phyloP scores from a whole-genome alignment of 1,140 invertebrate species.

The Capitella teleta region DNA sequence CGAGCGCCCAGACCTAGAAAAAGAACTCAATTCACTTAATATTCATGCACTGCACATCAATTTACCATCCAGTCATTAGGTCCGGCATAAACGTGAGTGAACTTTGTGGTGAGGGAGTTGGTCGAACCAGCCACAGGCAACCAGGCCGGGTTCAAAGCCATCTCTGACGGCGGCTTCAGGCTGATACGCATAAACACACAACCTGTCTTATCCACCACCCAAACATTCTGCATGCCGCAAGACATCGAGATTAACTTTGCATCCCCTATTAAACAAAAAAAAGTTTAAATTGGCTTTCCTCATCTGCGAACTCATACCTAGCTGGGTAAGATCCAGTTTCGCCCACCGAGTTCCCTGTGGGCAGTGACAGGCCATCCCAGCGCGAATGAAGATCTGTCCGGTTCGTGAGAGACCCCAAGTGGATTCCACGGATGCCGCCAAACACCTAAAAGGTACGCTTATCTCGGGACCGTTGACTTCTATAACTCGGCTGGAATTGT shows the following conservation, averaged over 20 bases:
- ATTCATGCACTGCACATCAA: not conserved
- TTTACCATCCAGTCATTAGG: constrained; percentile 44
- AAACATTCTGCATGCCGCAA: constrained; percentile 45
- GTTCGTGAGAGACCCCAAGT: constrained; percentile 43
- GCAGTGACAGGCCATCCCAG: constrained; percentile 36
- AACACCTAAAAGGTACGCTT: constrained; percentile 14
- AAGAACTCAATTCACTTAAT: not conserved
- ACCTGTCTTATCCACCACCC: constrained; percentile 46
- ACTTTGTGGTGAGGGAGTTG: not conserved
- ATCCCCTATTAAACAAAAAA: constrained; percentile 26
- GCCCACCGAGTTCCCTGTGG: constrained; percentile 41
- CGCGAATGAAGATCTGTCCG: constrained; percentile 42
- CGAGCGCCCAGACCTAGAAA: constrained; percentile 46
- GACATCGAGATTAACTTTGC: constrained; percentile 40
- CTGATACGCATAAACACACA: constrained; percentile 46
- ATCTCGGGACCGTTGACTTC: constrained; percentile 12
- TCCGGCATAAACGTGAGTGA: constrained; percentile 44
- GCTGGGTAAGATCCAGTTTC: constrained; percentile 40
- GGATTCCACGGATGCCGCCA: constrained; percentile 30
- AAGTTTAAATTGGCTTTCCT: not conserved
- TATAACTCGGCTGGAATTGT: not conserved
- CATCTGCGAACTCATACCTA: constrained; percentile 29
- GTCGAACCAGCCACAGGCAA: constrained; percentile 36
- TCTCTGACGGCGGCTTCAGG: constrained; percentile 38
- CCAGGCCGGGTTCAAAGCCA: constrained; percentile 45